Evolutionary conservation across 1,140 invertebrate genomes (phyloP), one percentile per base, ranked within the genome.

Genomic region (Atta cephalotes): DNA sequence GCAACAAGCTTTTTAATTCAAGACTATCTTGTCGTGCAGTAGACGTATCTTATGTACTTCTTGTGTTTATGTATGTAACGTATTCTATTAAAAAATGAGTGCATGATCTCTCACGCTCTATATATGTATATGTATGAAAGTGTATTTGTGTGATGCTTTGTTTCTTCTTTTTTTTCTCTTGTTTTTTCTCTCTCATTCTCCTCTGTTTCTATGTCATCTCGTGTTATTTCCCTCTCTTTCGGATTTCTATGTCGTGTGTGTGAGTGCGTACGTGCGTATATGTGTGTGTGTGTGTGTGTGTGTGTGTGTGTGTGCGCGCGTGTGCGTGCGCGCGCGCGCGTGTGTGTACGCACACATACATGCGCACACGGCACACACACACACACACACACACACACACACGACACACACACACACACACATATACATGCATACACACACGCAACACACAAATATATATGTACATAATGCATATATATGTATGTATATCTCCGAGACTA

Each of bases 71-170:
- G 88, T 87, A 92, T 85, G 87, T 89, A 91, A 87, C 77, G 66
- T 91, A 93, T 87, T 89, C 81, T 91, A 91, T 92, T 92, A 85
- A 87, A 91, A 93, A 92, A 87, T 91, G 85, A 89, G 87, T 91
- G 82, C 89, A 87, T 90, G 10, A 87, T 81, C 51, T 87, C 68
- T 90, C 76, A 86, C 91, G n/a, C 56, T 78, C 28, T 68, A 35
- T 76, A 12, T 66, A 21, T 76, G 16, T 65, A 21, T 76, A 9
- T 88, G n/a, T 63, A 56, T 74, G 39, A 84, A 68, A 80, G 60
- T 88, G 82, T 90, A 60, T 87, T 86, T 72, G 81, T 72, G 81
- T 92, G 87, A 90, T 92, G 89, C 87, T 92, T 88, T 82, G 74
- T 90, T 90, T 87, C 66, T 87, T n/a, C 77, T 66, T 28, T 12